phyloP scores from a whole-genome alignment of 2,113 vertebrate genomes.

The Ciconia boyciana region DNA sequence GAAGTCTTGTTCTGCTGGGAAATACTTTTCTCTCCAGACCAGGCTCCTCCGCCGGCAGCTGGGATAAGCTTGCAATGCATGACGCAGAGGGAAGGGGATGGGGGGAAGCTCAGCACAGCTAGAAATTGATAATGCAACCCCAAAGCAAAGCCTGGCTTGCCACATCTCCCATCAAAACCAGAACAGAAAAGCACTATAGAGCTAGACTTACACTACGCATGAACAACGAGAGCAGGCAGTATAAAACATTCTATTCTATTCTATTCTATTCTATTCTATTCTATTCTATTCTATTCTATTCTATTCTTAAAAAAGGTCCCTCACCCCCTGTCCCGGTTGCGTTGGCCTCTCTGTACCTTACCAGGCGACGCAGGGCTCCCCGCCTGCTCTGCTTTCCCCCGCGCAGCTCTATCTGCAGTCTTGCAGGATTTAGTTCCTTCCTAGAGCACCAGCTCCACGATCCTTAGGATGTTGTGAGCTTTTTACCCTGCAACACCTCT shows the following conservation, averaged over 20 bases:
- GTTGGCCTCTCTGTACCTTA: no score
- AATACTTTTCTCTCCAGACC: neutral
- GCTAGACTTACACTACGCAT: neutral
- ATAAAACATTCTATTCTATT: no score
- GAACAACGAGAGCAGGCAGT: neutral
- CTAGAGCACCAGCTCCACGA: neutral
- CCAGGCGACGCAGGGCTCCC: neutral
- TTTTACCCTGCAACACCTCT: accelerated
- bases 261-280: neutral
- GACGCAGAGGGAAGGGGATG: accelerated
- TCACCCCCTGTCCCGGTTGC: accelerated
- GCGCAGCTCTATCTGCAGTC: accelerated
- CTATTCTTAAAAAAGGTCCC: neutral
- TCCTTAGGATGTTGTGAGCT: neutral
- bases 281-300: neutral
- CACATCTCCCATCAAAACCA: neutral
- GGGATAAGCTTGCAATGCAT: no score
- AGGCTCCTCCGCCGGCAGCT: accelerated
- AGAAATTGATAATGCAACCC: neutral
- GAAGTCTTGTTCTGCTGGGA: neutral
- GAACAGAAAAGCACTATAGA: neutral
- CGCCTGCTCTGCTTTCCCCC: accelerated
- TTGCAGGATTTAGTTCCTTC: neutral
- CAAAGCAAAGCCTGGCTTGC: neutral
- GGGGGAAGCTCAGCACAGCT: neutral